Evolutionary conservation across 92 coral and sea anemone species (phyloP), one percentile per base, ranked within the genome.

Genomic region (Umimayanthus kanabou): DNA sequence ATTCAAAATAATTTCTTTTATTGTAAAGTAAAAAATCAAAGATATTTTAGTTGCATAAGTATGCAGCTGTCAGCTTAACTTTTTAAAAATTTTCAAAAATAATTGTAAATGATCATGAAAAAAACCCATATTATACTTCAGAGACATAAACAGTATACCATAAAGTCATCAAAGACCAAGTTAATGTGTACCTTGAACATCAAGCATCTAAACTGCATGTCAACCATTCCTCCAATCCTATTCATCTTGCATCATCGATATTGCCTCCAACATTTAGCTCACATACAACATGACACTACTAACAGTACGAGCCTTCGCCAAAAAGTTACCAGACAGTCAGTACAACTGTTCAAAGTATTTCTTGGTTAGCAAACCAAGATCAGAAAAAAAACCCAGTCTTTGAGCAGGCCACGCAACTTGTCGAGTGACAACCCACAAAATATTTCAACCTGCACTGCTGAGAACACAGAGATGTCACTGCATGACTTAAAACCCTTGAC

Each of bases 181-280:
- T 71, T 1, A 2, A 28, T 28, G 30, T 23, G 76, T 71, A 71
- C 76, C 76, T 71, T 71, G 40, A 71, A 28, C 40, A 29, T 33
- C 39, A 71, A 71, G 40, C 76, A 71, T 71, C 76, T 71, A 28
- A 71, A 71, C 39, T 71, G 76, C 76, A 29, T 71, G 40, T 71
- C 76, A 71, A 9, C 76, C 76, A 71, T 25, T 71, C 39, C 39
- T 25, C 76, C 76, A 71, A 71, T 29, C 15, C 4, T 9, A 28
- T 71, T 71, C 76, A 71, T 71, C 76, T 71, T 9, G 76, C 76
- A 28, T 71, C 39, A 71, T 14, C 15, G 15, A 26, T 9, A 33
- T 22, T 25, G 39, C 3, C 3, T 28, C 39, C 18, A 29, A 71
- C 40, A 6, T 71, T 28, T 28, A 71, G 76, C 76, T 71, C 76